Conservation (phyloP, 2,113 vertebrate genomes). For the Bagarius yarrelli region DNA sequence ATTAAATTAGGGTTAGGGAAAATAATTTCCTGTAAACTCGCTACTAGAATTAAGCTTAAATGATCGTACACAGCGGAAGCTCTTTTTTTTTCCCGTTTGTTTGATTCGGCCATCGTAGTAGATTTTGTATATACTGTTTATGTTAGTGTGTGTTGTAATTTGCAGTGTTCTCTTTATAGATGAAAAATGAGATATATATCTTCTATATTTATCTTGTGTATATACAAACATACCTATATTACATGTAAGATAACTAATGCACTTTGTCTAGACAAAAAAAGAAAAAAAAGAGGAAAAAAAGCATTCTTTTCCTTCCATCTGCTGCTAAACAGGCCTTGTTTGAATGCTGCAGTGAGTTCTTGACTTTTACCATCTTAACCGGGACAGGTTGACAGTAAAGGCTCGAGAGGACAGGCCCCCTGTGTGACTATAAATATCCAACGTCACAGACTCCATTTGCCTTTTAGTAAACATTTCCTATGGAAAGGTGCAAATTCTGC, state of each 20-base stretch:
- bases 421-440: conserved; percentile 66
- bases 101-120: conserved; percentile 53
- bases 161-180: conserved; percentile 71
- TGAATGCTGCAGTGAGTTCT: conserved; percentile 97
- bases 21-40: conserved; percentile 67
- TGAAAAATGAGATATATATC: conserved; percentile 68
- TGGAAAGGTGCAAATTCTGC: conserved; percentile 79
- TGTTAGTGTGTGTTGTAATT: conserved; percentile 66
- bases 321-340: conserved; percentile 97
- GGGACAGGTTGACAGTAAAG: conserved; percentile 81
- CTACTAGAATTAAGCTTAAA: conserved; percentile 56
- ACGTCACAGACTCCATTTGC: conserved; percentile 73
- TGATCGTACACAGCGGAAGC: conserved; percentile 29
- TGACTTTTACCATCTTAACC: conserved; percentile 85
- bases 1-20: conserved; percentile 67
- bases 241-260: conserved; percentile 95
- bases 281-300: conserved; percentile 52
- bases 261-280: conserved; percentile 92
- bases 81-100: conserved; percentile 52
- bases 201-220: conserved; percentile 40
- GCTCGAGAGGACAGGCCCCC: conserved; percentile 54
- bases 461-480: conserved; percentile 82
- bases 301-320: conserved; percentile 96
- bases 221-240: conserved; percentile 84
- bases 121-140: conserved; percentile 67